Evolutionary conservation across 2,797 vertebrate genomes (phyloP).

Genomic region (Myotis myotis): DNA sequence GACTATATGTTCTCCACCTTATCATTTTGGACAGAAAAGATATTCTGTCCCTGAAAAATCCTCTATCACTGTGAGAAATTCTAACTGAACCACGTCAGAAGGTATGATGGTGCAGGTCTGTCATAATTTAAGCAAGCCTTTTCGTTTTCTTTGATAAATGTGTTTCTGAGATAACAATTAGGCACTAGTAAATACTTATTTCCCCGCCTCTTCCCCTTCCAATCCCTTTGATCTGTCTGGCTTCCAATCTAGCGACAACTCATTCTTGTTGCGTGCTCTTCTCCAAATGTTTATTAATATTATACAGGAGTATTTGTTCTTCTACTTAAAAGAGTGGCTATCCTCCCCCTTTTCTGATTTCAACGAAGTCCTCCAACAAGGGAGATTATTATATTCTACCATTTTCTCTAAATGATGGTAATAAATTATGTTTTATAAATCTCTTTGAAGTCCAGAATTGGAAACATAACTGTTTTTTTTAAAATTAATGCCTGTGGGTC

Average conservation of each 20-base stretch:
- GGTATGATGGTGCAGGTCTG: neutral
- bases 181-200: neutral
- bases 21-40: constrained; percentile 28
- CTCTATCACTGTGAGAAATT: neutral
- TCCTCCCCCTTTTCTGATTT: neutral
- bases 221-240: neutral
- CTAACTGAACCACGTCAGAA: neutral
- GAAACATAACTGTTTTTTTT: neutral
- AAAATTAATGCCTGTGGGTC: neutral
- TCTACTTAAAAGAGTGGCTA: neutral
- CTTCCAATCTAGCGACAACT: neutral
- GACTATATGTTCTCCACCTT: constrained; percentile 1
- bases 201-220: neutral
- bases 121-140: neutral
- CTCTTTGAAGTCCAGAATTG: neutral
- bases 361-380: neutral
- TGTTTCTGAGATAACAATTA: constrained; percentile 29
- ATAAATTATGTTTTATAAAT: neutral
- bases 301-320: constrained; percentile 10
- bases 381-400: neutral
- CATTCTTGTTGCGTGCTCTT: neutral
- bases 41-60: neutral
- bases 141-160: neutral
- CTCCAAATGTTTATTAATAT: neutral
- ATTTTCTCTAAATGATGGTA: neutral